Evolutionary conservation across 1,140 invertebrate species (phyloP).

Genomic region (Aphaenogaster floridana): DNA sequence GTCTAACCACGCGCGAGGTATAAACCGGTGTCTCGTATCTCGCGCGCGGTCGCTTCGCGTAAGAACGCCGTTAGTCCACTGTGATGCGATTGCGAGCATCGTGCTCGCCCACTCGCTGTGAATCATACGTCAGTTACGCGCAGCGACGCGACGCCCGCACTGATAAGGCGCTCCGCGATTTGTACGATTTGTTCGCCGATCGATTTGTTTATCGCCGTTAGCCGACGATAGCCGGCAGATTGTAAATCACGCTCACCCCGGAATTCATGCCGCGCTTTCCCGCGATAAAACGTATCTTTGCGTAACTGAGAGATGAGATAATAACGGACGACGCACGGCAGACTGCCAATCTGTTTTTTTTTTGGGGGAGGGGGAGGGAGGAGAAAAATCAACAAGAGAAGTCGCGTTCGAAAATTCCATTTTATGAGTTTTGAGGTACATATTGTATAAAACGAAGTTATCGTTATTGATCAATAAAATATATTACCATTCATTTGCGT

Average conservation of each 20-base stretch:
- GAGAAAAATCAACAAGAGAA: background rate
- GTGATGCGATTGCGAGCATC: background rate
- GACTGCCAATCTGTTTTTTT: constrained; percentile 32
- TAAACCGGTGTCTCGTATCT: constrained; percentile 23
- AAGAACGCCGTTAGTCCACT: background rate
- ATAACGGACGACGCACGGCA: constrained; percentile 22
- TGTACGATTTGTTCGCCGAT: constrained; percentile 31
- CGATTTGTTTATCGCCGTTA: constrained; percentile 46
- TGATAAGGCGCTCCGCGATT: constrained; percentile 43
- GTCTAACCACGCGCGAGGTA: constrained; percentile 39
- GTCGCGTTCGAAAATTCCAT: background rate
- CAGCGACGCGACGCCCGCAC: background rate
- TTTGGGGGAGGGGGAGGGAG: background rate
- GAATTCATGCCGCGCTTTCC: constrained; percentile 36
- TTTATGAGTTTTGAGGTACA: background rate
- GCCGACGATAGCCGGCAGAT: constrained; percentile 14
- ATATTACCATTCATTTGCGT: background rate
- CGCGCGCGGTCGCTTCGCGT: background rate
- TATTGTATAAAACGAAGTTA: constrained; percentile 1
- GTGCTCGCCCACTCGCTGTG: background rate
- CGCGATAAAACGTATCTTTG: constrained; percentile 55
- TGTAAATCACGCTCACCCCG: constrained; percentile 53
- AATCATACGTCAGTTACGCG: constrained; percentile 11
- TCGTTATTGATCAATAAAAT: constrained; percentile 11
- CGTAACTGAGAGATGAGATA: constrained; percentile 41